A percentile compares a stretch with the other conserved stretches of the same genome.
Evolutionary conservation across 2,888 invertebrate genomes (phyloP).

Genomic region (Lamproptera curius): DNA sequence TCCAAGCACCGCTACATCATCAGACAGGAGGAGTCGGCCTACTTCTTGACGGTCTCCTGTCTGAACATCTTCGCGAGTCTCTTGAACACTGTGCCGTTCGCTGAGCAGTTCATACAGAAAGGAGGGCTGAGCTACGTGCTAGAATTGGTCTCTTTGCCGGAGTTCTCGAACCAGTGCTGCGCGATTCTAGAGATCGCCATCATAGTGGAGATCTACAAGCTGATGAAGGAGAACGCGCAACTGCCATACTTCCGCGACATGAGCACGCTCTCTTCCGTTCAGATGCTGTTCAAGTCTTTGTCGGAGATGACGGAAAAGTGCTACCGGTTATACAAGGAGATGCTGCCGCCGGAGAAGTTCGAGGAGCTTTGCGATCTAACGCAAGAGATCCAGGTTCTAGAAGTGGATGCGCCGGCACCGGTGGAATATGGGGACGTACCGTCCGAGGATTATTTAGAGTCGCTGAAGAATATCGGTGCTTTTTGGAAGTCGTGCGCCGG

Average conservation of each 20-base stretch:
- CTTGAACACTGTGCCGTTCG: slow-evolving; percentile 73
- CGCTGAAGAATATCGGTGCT: slow-evolving; percentile 59
- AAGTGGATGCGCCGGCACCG: slow-evolving; percentile 31
- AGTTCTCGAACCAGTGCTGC: slow-evolving; percentile 79
- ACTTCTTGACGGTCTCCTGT: slow-evolving; percentile 79
- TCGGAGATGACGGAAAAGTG: slow-evolving; percentile 55
- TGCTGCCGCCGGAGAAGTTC: slow-evolving; percentile 48
- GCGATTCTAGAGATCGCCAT: slow-evolving; percentile 79
- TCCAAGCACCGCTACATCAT: slow-evolving; percentile 71
- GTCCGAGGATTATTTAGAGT: slow-evolving; percentile 47
- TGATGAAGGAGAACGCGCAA: slow-evolving; percentile 52
- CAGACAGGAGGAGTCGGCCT: slow-evolving; percentile 64
- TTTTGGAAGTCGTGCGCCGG: slow-evolving; percentile 74
- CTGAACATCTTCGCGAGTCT: slow-evolving; percentile 79
- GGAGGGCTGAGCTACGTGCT: slow-evolving; percentile 77
- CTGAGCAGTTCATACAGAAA: slow-evolving; percentile 77
- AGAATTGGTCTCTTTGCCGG: slow-evolving; percentile 69
- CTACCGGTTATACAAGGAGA: slow-evolving; percentile 52
- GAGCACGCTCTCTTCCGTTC: slow-evolving; percentile 57
- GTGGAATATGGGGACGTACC: slow-evolving; percentile 18
- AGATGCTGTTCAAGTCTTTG: slow-evolving; percentile 63
- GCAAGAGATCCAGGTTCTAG: slow-evolving; percentile 43
- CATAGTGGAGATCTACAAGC: slow-evolving; percentile 77
- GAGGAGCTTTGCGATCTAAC: slow-evolving; percentile 49
- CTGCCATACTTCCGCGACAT: slow-evolving; percentile 52